Evolutionary conservation across 2,113 vertebrate species (phyloP).

Genomic region (Istiophorus platypterus): DNA sequence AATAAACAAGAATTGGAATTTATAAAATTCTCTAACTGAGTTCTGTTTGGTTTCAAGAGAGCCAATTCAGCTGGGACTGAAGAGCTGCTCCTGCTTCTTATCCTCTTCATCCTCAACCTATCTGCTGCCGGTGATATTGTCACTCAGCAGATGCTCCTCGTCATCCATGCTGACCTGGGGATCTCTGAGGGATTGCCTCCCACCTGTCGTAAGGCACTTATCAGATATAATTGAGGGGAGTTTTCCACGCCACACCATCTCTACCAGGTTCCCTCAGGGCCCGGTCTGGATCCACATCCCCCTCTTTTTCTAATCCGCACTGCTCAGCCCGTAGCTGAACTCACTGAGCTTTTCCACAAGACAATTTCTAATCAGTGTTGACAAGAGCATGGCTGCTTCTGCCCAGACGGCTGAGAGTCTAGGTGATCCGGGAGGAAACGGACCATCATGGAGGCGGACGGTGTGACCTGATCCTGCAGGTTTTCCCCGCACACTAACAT

Average conservation of each 20-base stretch:
- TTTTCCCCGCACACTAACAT: slow-evolving; percentile 6
- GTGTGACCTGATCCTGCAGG: slow-evolving; percentile 12
- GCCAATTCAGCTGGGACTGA: slow-evolving; percentile 15
- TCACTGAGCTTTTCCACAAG: neutral
- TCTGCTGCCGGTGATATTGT: slow-evolving; percentile 44
- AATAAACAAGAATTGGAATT: neutral
- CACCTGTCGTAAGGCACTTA: slow-evolving; percentile 26
- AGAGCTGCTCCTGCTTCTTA: slow-evolving; percentile 1
- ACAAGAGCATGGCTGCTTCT: neutral
- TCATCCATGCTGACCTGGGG: slow-evolving; percentile 47
- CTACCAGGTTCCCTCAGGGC: slow-evolving; percentile 11
- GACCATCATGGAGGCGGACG: slow-evolving; percentile 1
- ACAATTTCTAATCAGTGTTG: slow-evolving; percentile 35
- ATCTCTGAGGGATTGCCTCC: slow-evolving; percentile 43
- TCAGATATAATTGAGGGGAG: slow-evolving; percentile 43
- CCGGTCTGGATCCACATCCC: slow-evolving; percentile 9
- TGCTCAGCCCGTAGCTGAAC: slow-evolving; percentile 15
- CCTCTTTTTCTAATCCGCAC: neutral
- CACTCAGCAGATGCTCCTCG: slow-evolving; percentile 32
- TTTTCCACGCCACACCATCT: slow-evolving; percentile 3
- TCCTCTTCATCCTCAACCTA: slow-evolving; percentile 38
- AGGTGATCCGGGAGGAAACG: neutral
- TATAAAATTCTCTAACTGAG: neutral
- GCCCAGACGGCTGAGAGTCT: neutral
- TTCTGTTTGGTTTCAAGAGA: neutral